A percentile compares a stretch with the other conserved stretches of the same genome.
phyloP scores from a whole-genome alignment of 2,888 invertebrate genomes.

The Cataglyphis altisquamis region DNA sequence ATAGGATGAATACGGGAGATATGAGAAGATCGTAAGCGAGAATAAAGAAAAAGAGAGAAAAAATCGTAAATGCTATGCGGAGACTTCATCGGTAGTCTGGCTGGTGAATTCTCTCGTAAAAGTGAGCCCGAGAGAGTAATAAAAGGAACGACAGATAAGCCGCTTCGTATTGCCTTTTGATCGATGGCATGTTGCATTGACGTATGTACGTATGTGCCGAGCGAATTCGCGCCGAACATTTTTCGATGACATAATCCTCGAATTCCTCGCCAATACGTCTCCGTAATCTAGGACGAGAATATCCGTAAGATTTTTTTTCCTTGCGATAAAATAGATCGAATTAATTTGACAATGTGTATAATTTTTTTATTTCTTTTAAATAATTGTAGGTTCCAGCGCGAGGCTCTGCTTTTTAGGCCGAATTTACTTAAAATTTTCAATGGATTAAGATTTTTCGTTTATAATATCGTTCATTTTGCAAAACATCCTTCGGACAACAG shows the following conservation, averaged over 20 bases:
- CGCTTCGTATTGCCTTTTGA: conserved; percentile 72
- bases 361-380: not conserved
- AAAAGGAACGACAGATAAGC: conserved; percentile 77
- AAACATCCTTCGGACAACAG: not conserved
- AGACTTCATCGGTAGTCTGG: conserved; percentile 68
- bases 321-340: not conserved
- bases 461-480: conserved; percentile 22
- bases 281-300: conserved; percentile 35
- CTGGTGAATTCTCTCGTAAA: conserved; percentile 73
- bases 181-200: conserved; percentile 65
- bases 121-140: conserved; percentile 78
- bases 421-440: conserved; percentile 32
- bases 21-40: conserved; percentile 27
- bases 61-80: conserved; percentile 52
- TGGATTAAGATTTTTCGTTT: conserved; percentile 27
- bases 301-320: not conserved
- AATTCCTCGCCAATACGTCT: conserved; percentile 47
- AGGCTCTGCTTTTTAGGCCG: not conserved
- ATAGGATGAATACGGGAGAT: conserved; percentile 47
- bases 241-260: conserved; percentile 30
- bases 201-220: conserved; percentile 40
- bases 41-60: conserved; percentile 27
- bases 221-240: conserved; percentile 57
- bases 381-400: not conserved
- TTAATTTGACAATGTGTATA: conserved; percentile 13